Evolutionary conservation across 2,797 vertebrate genomes (phyloP), one percentile per base, ranked within the genome.

Genomic region (Sebastes itinus): DNA sequence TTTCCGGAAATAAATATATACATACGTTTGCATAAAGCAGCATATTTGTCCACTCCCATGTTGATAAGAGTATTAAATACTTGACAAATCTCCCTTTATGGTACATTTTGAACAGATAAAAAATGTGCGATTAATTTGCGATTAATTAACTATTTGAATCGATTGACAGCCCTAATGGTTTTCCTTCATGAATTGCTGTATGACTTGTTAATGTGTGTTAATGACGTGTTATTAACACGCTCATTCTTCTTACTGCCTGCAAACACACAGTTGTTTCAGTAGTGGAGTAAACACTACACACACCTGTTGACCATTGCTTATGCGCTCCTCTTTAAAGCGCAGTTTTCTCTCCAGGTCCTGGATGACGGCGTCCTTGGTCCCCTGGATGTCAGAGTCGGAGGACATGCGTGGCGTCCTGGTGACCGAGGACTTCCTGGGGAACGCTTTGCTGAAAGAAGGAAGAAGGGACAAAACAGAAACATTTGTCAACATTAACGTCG

Each of bases 261-360:
- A 68, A 76, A 60, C 27, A 30, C 58, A 32, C 62, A 49, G 42
- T 46, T 46, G 42, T 46, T 18, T 18, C 42, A 46, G 18, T 20
- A 49, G 16, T 0, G 42, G 42, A 49, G 0, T 49, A 49, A 49
- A 49, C 42, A 52, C 72, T 20, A 62, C 33, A 79, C 88, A 72
- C 65, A 96, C 95, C 95, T 96, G 95, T 79, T 96, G 96, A n/a
- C 98, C 98, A 0, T 99, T 99, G 95, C 97, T 98, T 54, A 97
- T 84, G 33, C 98, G 96, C 75, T 99, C 98, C 85, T 99, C 99
- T 91, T 99, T 99, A 89, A 99, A 99, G 85, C 98, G 97, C 75
- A 99, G 96, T 72, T 99, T 99, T 78, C 99, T 96, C 94, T 99
- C 99, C 93, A 99, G 89, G 87, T 99, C 99, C 93, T 99, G 99